Percentiles rank a stretch among this genome's conserved stretches.
Conservation (phyloP, 2,113 vertebrate species). For the Solenodon paradoxus region DNA sequence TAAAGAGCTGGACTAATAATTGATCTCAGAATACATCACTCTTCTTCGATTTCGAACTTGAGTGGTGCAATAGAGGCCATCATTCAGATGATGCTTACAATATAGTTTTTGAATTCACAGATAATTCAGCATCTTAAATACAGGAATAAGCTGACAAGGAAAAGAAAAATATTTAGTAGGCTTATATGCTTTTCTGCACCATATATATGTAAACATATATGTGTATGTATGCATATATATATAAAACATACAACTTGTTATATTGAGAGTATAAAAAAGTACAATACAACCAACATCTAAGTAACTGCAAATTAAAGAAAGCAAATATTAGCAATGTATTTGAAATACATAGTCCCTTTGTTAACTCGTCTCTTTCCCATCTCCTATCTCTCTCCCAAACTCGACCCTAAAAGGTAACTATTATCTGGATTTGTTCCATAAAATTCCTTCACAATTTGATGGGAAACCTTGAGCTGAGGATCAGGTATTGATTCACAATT, state of each 20-base stretch:
- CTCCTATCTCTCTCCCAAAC: neutral
- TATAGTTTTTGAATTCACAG: neutral
- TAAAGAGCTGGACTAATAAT: neutral
- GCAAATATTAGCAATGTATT: neutral
- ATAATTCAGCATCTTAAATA: neutral
- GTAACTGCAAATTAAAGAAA: neutral
- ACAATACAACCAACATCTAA: neutral
- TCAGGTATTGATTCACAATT: neutral
- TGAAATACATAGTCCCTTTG: neutral
- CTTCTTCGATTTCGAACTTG: neutral
- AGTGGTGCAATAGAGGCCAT: neutral
- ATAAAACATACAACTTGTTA: neutral
- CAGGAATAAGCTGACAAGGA: neutral
- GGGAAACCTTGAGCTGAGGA: neutral
- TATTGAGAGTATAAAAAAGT: neutral
- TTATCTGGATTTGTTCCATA: neutral
- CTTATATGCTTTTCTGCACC: neutral
- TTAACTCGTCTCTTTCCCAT: neutral
- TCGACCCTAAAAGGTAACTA: neutral
- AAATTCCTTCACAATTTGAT: neutral
- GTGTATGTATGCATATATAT: too few species aligned
- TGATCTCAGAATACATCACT: neutral
- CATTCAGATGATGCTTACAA: neutral
- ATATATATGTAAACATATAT: too few species aligned
- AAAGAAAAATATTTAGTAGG: neutral